A percentile compares a stretch with the other conserved stretches of the same genome.
Evolutionary conservation across 35 echinoderm and acorn worm species (phyloP).

Genomic region (Ophioderma brevispina): DNA sequence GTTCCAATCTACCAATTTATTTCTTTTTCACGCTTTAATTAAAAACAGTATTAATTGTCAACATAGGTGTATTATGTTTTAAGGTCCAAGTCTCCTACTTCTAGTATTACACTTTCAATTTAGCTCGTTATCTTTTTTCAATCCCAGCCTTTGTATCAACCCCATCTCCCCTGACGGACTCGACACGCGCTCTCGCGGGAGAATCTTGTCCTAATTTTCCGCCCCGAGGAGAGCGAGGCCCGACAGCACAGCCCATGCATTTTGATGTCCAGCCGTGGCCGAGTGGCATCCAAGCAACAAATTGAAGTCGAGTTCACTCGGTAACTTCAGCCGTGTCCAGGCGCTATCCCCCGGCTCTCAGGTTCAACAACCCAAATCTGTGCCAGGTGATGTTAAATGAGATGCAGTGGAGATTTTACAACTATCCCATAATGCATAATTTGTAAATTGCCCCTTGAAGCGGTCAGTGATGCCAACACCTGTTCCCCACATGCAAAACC

Average conservation of each 20-base stretch:
- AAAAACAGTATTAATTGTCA: neutral
- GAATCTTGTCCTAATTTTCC: neutral
- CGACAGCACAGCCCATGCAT: neutral
- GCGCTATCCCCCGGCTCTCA: neutral
- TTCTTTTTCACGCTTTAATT: neutral
- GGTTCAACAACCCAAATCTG: neutral
- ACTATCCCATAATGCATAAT: too few species aligned
- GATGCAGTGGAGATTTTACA: too few species aligned
- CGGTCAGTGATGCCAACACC: too few species aligned
- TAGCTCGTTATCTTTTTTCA: neutral
- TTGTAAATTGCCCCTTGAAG: too few species aligned
- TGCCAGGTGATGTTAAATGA: neutral
- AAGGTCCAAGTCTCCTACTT: neutral
- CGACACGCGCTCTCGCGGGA: neutral
- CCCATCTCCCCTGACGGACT: neutral
- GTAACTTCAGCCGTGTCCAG: neutral
- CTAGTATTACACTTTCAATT: conserved; percentile 1
- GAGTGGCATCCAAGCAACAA: conserved; percentile 6
- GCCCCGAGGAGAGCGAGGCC: neutral
- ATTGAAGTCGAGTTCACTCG: neutral
- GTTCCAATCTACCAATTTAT: too few species aligned
- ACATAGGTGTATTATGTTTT: neutral
- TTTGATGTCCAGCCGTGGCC: conserved; percentile 6
- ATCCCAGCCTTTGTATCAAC: neutral
- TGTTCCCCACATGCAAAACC: too few species aligned